A percentile compares a stretch with the other conserved stretches of the same genome.
phyloP scores from a whole-genome alignment of 2,888 invertebrate species.

The Drosophila austrosaltans region DNA sequence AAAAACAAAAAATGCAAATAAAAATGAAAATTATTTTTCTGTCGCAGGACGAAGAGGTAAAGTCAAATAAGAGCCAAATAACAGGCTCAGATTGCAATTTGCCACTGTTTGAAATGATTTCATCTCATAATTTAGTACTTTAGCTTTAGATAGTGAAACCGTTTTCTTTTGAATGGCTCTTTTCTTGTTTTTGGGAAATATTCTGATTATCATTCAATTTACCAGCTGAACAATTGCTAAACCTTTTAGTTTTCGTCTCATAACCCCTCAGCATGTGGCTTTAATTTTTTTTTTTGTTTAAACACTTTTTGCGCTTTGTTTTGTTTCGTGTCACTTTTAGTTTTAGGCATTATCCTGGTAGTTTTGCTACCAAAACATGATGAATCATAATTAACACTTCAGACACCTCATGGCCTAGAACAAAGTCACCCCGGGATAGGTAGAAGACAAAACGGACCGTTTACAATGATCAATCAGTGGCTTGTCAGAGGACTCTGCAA shows the following conservation, averaged over 20 bases:
- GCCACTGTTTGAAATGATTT: not conserved
- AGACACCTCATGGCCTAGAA: slow-evolving; percentile 26
- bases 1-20: slow-evolving; percentile 46
- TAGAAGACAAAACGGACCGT: slow-evolving; percentile 21
- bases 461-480: slow-evolving; percentile 73
- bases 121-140: slow-evolving; percentile 10
- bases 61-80: slow-evolving; percentile 53
- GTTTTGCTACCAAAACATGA: slow-evolving; percentile 67
- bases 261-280: slow-evolving; percentile 63
- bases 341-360: slow-evolving; percentile 60
- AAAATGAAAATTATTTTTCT: slow-evolving; percentile 52
- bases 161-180: slow-evolving; percentile 1
- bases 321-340: not conserved
- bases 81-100: slow-evolving; percentile 63
- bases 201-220: not conserved
- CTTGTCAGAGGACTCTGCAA: slow-evolving; percentile 48
- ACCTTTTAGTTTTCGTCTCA: slow-evolving; percentile 36
- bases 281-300: slow-evolving; percentile 53
- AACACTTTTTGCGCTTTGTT: slow-evolving; percentile 46
- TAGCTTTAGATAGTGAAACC: not conserved
- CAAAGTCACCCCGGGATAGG: slow-evolving; percentile 20
- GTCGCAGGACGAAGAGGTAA: slow-evolving; percentile 66
- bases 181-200: not conserved
- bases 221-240: slow-evolving; percentile 61
- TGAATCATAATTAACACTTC: slow-evolving; percentile 39